Base-by-base conservation (phyloP, 2,888 invertebrate genomes). In the Polyommatus iphigenia region DNA sequence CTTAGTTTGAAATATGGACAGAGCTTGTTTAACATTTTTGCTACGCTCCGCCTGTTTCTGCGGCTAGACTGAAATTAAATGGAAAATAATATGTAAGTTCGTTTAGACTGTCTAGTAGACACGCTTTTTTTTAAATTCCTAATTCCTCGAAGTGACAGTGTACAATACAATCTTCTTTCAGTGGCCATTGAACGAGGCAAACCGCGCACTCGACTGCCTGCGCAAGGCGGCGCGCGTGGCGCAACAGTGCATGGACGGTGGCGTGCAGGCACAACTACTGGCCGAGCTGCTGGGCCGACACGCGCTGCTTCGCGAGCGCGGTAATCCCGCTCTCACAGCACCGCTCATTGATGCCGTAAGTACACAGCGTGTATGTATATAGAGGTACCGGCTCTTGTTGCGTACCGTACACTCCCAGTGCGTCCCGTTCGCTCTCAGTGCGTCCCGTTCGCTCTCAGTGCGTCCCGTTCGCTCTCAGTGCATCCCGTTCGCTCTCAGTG, bases 201-300 rank as follows among this genome's bases (percentile, higher is more conserved):
- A 97, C 82, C 96, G 98, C 46, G 99, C 98, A 0, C 94, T 98
- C 73, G 99, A 99, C 87, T 99, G 99, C 88, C 94, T 99, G 82
- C 99, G 99, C 92, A 99, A 99, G 89, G 98, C 98, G 13, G 97
- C 98, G 5, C 96, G 98, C 78, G 99, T 99, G 79, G 98, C 99
- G 0, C 98, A 98, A 83, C 99, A 99, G 86, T 99, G 99, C 86
- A 98, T 99, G 98, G 99, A 99, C 92, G 96, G 96, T 24, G 97
- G 98, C 3, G 99, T 99, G 7, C 99, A 99, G 94, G 98, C 99
- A 32, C 99, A 99, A 88, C 95, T 99, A 67, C 97, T 98, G 87
- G 98, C 99, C 5, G 99, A 99, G 88, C 95, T 99, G 80, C 94
- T 99, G 77, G 99, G 99, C 87, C 96, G 98, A 82, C 99, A 99